Evolutionary conservation across 2,797 vertebrate species (phyloP), one percentile per base, ranked within the genome.

Genomic region (Xiphophorus birchmanni): DNA sequence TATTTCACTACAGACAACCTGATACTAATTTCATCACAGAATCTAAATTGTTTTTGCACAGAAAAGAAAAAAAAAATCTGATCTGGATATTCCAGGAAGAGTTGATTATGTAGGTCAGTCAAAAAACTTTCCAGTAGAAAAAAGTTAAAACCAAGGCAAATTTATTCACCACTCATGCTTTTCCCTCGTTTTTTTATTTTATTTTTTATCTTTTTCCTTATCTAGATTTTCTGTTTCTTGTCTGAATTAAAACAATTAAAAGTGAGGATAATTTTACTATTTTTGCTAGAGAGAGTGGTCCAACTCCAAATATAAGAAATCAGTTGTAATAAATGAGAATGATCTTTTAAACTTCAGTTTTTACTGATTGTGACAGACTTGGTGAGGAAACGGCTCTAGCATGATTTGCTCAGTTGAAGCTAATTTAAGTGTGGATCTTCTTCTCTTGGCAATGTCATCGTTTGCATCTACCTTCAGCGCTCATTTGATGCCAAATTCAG

Each of bases 391-490:
- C 77, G 26, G 76, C 77, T 86, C 76, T 21, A 78, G 72, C 71
- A 82, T 76, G 86, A 86, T 84, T 84, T 88, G 72, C 58, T 73
- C 81, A 79, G 80, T 77, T 89, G 91, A 90, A 91, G 91, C 78
- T 80, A 88, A 93, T 90, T 88, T 79, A 74, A 91, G 83, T 72
- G 74, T 37, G 47, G 76, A 82, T 82, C 80, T 74, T 47, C 37
- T 77, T 78, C 88, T 90, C 2, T 0, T 81, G 86, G 91, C 91
- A 92, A 92, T 85, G 92, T 91, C 89, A 86, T 5, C 15, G 63
- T 50, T 63, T 18, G 35, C 80, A 74, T 75, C 76, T 67, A 90
- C 86, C 80, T 86, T 92, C 84, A 84, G 84, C 77, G 40, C 81
- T 88, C 84, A 90, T 92, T 86, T 84, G 56, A 88, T 81, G 76